Evolutionary conservation across 2,888 invertebrate species (phyloP).

Genomic region (Boloria euphrosyne): DNA sequence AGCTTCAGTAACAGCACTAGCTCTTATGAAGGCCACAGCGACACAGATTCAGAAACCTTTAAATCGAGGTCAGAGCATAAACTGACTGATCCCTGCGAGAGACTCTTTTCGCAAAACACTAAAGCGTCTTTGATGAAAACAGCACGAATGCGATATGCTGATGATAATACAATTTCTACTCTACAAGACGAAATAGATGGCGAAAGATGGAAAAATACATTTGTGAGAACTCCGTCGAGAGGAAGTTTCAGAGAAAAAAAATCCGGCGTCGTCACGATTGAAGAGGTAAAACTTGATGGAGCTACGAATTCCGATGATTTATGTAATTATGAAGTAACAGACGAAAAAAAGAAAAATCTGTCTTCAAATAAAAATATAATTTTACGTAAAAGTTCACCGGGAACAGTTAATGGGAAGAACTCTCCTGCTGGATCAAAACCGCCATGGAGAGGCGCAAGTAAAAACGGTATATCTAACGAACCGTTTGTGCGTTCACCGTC

Average conservation of each 20-base stretch:
- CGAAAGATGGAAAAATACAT: conserved; percentile 66
- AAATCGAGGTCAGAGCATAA: conserved; percentile 64
- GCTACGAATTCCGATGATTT: conserved; percentile 68
- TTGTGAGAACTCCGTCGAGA: conserved; percentile 65
- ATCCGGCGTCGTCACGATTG: conserved; percentile 74
- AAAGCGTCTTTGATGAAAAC: conserved; percentile 84
- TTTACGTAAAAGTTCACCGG: conserved; percentile 62
- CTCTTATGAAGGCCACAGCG: conserved; percentile 85
- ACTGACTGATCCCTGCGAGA: conserved; percentile 70
- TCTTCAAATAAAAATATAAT: conserved; percentile 55
- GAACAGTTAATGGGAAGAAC: conserved; percentile 61
- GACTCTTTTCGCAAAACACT: conserved; percentile 81
- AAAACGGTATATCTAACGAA: conserved; percentile 61
- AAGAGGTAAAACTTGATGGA: conserved; percentile 74
- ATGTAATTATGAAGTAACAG: conserved; percentile 62
- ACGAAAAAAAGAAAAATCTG: conserved; percentile 66
- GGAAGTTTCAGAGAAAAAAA: conserved; percentile 74
- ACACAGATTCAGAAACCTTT: conserved; percentile 83
- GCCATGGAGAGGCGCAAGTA: conserved; percentile 72
- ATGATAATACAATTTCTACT: conserved; percentile 67
- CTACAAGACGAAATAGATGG: conserved; percentile 73
- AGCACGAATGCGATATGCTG: conserved; percentile 82
- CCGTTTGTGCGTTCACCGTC: conserved; percentile 69
- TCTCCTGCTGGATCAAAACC: conserved; percentile 65
- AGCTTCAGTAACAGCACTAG: conserved; percentile 84